Evolutionary conservation across 2,797 vertebrate genomes (phyloP).

Genomic region (Zalophus californianus): DNA sequence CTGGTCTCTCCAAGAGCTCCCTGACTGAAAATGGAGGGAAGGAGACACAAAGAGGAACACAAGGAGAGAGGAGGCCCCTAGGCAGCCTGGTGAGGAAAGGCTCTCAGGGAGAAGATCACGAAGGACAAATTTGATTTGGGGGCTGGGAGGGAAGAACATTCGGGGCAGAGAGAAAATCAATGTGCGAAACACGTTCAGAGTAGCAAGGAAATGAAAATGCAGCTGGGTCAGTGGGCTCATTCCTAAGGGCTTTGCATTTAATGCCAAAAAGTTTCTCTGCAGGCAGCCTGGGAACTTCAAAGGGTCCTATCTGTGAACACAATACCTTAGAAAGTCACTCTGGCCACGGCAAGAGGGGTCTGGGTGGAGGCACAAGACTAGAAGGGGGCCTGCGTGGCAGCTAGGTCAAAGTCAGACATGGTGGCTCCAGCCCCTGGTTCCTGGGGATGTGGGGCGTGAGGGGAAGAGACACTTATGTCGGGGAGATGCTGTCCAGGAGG

Average conservation of each 20-base stretch:
- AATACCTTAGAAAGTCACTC: background rate
- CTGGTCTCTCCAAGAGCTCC: background rate
- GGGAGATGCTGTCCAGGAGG: background rate
- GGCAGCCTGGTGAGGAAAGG: background rate
- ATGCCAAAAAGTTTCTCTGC: background rate
- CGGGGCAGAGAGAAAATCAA: background rate
- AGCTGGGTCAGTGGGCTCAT: background rate
- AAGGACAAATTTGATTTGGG: background rate
- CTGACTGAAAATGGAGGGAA: background rate
- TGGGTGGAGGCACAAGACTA: background rate
- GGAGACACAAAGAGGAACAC: background rate
- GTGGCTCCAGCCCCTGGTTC: background rate
- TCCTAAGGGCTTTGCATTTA: background rate
- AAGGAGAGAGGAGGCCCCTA: too few relatives aligned
- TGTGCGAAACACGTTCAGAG: background rate
- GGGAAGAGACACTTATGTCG: background rate
- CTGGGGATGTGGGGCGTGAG: background rate
- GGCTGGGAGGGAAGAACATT: background rate
- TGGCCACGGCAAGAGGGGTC: background rate
- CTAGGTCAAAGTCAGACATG: background rate
- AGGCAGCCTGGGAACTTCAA: background rate
- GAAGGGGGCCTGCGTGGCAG: background rate
- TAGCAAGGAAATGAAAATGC: background rate
- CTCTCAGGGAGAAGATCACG: background rate
- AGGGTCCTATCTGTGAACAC: background rate